A percentile compares a stretch with the other conserved stretches of the same genome.
These are phyloP conservation scores for Drosophila nr. perissopoda DNA, from an alignment of 2,888 invertebrate genomes.

Conservation along the genomic window DNA sequence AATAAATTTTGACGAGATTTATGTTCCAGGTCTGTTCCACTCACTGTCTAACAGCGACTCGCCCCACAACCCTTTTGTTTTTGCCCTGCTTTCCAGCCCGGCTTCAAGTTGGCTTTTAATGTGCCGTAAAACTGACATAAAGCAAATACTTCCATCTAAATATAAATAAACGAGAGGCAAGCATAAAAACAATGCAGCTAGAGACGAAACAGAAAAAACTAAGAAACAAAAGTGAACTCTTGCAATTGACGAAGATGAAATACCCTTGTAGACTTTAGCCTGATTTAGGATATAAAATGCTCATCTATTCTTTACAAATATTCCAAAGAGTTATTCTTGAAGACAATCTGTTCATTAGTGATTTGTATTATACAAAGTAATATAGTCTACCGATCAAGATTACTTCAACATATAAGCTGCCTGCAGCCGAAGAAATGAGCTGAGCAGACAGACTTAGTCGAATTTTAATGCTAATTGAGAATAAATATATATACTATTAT, in stretches of 20 bases:
- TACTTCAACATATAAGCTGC: not conserved
- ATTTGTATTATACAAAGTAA: too few relatives aligned
- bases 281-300: not conserved
- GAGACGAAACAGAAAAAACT: slow-evolving; percentile 19
- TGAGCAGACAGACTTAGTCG: not conserved
- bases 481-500: not conserved
- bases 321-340: not conserved
- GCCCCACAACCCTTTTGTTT: not conserved
- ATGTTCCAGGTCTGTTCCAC: slow-evolving; percentile 56
- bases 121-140: slow-evolving; percentile 65
- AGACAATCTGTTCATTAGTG: not conserved
- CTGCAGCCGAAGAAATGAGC: not conserved
- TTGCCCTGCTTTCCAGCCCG: slow-evolving; percentile 25
- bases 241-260: slow-evolving; percentile 4
- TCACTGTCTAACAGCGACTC: slow-evolving; percentile 38
- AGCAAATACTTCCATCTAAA: slow-evolving; percentile 75
- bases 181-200: slow-evolving; percentile 41
- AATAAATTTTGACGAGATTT: slow-evolving; percentile 76
- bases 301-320: not conserved
- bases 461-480: not conserved
- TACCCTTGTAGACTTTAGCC: slow-evolving; percentile 15
- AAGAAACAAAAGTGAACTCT: not conserved
- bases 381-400: not conserved
- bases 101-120: slow-evolving; percentile 63
- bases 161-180: slow-evolving; percentile 66